phyloP scores from a whole-genome alignment of 2,113 vertebrate genomes.

The Elgaria multicarinata region DNA sequence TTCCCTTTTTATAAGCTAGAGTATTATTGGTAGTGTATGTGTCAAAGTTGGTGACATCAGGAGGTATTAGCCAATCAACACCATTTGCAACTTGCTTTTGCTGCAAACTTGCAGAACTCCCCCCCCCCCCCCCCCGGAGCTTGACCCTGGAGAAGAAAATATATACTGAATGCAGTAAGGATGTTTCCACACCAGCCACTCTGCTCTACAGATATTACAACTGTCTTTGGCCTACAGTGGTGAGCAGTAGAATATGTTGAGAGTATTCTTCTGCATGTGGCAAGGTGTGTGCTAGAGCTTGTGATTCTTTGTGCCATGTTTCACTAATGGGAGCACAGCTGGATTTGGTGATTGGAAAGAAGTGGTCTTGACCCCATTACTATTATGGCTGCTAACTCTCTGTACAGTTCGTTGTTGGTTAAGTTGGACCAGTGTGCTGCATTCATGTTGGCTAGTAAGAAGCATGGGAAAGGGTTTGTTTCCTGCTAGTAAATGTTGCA shows the following conservation, averaged over 20 bases:
- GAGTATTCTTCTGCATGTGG: not conserved
- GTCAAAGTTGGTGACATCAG: not conserved
- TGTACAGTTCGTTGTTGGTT: not conserved
- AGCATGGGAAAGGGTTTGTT: not conserved
- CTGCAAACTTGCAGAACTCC: not conserved
- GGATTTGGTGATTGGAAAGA: no score
- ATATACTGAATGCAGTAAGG: not conserved
- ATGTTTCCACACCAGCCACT: not conserved
- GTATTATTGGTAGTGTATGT: no score
- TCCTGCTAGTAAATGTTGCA: not conserved
- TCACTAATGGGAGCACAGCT: not conserved
- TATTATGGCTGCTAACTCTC: rapidly evolving
- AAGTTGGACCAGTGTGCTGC: not conserved
- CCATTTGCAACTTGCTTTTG: not conserved
- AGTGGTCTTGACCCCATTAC: not conserved
- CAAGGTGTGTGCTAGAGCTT: not conserved
- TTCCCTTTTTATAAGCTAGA: not conserved
- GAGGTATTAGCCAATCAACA: not conserved
- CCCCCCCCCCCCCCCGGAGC: no score
- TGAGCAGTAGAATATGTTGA: not conserved
- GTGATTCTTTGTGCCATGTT: not conserved
- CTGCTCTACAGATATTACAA: not conserved
- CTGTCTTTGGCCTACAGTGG: not conserved
- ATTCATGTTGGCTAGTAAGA: not conserved
- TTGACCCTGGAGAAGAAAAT: not conserved